A percentile compares a stretch with the other conserved stretches of the same genome.
Conservation (phyloP, 1,140 invertebrate species). For the Drosophila melanica region DNA sequence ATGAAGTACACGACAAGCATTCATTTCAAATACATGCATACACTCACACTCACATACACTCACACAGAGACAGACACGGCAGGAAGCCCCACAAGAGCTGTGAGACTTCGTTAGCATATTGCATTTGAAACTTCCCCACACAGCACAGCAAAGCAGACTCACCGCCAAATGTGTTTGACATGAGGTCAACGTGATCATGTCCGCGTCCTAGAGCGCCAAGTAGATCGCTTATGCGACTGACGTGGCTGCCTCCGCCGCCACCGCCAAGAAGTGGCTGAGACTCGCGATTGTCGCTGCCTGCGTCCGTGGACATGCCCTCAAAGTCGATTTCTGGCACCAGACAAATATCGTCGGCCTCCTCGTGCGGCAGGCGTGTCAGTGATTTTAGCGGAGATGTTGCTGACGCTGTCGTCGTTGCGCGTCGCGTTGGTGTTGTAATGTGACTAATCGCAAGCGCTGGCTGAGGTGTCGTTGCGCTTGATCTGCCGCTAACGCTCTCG, state of each 20-base stretch:
- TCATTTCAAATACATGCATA: neutral
- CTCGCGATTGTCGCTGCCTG: conserved; percentile 91
- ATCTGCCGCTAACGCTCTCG: conserved; percentile 42
- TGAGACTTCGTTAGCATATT: conserved; percentile 49
- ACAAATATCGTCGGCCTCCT: conserved; percentile 79
- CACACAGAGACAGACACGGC: neutral
- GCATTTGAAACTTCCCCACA: neutral
- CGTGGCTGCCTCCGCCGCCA: conserved; percentile 71
- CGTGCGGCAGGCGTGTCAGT: conserved; percentile 57
- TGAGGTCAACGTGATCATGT: conserved; percentile 89
- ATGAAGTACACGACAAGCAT: conserved; percentile 2
- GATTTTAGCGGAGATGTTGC: conserved; percentile 63
- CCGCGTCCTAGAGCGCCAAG: conserved; percentile 63
- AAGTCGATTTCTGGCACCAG: conserved; percentile 83
- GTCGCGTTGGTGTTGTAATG: conserved; percentile 50
- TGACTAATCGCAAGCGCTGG: conserved; percentile 55
- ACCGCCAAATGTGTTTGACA: conserved; percentile 93
- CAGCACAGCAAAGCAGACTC: conserved; percentile 59
- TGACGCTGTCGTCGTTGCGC: conserved; percentile 26
- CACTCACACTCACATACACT: neutral
- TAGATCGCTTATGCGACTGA: conserved; percentile 68
- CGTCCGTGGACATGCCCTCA: conserved; percentile 87
- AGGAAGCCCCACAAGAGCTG: conserved; percentile 63
- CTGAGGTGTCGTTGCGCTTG: conserved; percentile 43
- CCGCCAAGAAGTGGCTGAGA: conserved; percentile 94